Conservation (phyloP, 2,888 invertebrate species). For the Tinea pellionella region DNA sequence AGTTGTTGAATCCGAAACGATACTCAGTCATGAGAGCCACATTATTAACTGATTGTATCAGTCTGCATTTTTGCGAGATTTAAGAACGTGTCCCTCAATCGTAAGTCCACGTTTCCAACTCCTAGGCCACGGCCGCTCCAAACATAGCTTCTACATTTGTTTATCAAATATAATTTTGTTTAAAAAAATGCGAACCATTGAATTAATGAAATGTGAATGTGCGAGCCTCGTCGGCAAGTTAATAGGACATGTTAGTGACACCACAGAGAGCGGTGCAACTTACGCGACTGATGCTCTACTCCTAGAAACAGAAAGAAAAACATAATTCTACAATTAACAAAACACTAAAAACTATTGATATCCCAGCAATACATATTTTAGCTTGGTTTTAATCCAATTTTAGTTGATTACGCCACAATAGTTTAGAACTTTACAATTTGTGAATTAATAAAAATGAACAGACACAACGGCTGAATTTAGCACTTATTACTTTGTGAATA, state of each 20-base stretch:
- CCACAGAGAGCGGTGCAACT: conserved; percentile 69
- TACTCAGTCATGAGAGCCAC: too few species aligned
- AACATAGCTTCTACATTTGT: too few species aligned
- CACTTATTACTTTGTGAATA: too few species aligned
- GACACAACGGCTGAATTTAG: background rate
- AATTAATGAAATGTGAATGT: background rate
- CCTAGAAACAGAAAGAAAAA: conserved; percentile 65
- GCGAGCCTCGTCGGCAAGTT: conserved; percentile 53
- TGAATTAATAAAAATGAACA: background rate
- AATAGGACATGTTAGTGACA: conserved; percentile 64
- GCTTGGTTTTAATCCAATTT: background rate
- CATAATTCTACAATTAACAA: background rate
- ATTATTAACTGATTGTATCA: too few species aligned
- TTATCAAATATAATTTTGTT: too few species aligned
- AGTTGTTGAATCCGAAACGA: too few species aligned
- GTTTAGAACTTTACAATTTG: conserved; percentile 7
- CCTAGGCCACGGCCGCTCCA: too few species aligned
- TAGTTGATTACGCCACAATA: background rate
- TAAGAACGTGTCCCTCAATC: too few species aligned
- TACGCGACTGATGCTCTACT: conserved; percentile 71
- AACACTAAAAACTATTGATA: background rate
- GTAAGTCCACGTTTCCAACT: too few species aligned
- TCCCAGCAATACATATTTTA: background rate
- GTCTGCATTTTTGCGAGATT: too few species aligned
- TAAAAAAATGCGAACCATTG: too few species aligned